Evolutionary conservation across 2,797 vertebrate genomes (phyloP).

Genomic region (Spondyliosoma cantharus): DNA sequence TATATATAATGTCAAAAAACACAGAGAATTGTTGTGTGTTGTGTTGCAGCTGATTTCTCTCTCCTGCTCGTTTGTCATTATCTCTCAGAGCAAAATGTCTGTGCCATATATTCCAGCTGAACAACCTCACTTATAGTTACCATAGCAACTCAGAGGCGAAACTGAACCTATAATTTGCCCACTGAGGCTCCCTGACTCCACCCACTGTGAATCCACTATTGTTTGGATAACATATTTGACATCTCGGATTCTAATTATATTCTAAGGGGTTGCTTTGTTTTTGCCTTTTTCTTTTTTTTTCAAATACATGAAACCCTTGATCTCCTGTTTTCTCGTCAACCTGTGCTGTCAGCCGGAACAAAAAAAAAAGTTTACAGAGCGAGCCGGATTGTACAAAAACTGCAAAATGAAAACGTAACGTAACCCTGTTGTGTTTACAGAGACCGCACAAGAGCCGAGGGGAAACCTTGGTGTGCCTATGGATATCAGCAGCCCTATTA

Average conservation of each 20-base stretch:
- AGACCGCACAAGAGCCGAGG: conserved; percentile 81
- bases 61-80: conserved; percentile 57
- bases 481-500: conserved; percentile 92
- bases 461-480: conserved; percentile 81
- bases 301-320: conserved; percentile 12
- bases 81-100: conserved; percentile 69
- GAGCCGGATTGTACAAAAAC: background rate
- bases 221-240: conserved; percentile 67
- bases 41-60: conserved; percentile 50
- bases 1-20: too few species aligned
- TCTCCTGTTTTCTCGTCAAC: background rate
- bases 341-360: background rate
- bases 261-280: background rate
- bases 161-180: conserved; percentile 83
- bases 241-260: conserved; percentile 48
- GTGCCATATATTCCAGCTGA: conserved; percentile 79
- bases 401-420: background rate
- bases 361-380: background rate
- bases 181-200: conserved; percentile 67
- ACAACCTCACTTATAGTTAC: conserved; percentile 82
- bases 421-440: conserved; percentile 66
- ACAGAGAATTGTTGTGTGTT: conserved; percentile 12
- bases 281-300: conserved; percentile 10
- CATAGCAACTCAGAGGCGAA: conserved; percentile 85
- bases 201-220: conserved; percentile 73